Evolutionary conservation across 2,797 vertebrate species (phyloP), one percentile per base, ranked within the genome.

Genomic region (Salarias fasciatus): DNA sequence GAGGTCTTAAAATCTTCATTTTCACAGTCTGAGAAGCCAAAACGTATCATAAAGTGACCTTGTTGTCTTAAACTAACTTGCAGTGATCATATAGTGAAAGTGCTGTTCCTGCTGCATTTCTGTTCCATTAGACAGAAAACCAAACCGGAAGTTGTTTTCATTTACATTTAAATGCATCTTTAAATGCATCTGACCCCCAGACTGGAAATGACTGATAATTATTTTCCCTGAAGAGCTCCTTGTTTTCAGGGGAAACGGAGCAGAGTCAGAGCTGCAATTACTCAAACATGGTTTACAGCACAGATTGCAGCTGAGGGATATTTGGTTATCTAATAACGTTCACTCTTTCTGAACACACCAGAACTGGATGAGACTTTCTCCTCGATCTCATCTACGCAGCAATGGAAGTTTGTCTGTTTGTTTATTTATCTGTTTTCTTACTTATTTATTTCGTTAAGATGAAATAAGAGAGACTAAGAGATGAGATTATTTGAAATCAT

Each of bases 271-370:
- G 48, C 30, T 2, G 66, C 54, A 56, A 81, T 83, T 76, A 69
- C 77, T 83, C 68, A 85, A 86, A 81, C 84, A 70, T 79, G 71
- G 74, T 83, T 86, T 77, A 77, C 80, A 79, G 87, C 63, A 15
- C 72, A 83, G 82, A 84, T 81, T 85, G 73, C 77, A 79, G 76
- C 33, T 41, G 38, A 54, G 68, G 70, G 72, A 57, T 87, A 81
- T 86, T 89, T 89, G 82, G 77, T 81, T 87, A 88, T 88, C 87
- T 79, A 83, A 87, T 89, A 86, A 69, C 74, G 78, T 82, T 88
- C 80, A 85, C 43, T 76, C 63, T 51, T 51, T 78, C 69, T 85
- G 69, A 84, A 82, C 76, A 63, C 71, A 66, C 67, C 44, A 63
- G 73, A 83, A 83, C 63, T 84, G 48, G 67, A 43, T 35, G 55